Percentiles rank a stretch among this genome's conserved stretches.
Evolutionary conservation across 1,140 invertebrate species (phyloP).

Genomic region (Drosophila guanche): DNA sequence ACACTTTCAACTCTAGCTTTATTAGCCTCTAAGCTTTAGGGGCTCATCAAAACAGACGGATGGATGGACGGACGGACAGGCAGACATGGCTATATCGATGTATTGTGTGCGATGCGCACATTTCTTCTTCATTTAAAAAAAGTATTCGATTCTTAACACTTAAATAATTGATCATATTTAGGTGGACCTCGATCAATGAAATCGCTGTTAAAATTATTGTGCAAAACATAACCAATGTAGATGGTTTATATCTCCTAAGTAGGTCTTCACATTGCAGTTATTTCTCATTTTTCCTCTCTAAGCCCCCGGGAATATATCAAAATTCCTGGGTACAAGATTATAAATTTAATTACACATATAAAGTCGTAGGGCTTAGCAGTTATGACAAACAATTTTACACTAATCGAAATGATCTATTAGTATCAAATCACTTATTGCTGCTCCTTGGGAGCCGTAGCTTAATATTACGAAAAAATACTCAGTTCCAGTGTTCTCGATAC

Average conservation of each 20-base stretch:
- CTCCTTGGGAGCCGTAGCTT: conserved; percentile 79
- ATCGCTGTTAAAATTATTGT: conserved; percentile 29
- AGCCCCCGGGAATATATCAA: conserved; percentile 34
- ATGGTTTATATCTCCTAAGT: conserved; percentile 36
- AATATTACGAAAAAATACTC: conserved; percentile 77
- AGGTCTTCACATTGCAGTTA: conserved; percentile 51
- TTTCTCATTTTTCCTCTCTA: conserved; percentile 1
- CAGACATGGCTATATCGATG: too few species aligned
- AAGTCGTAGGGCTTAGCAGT: conserved; percentile 54
- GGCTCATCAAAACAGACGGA: too few species aligned
- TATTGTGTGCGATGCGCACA: too few species aligned
- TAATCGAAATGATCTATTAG: conserved; percentile 52
- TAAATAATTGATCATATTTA: conserved; percentile 1
- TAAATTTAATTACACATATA: conserved; percentile 29
- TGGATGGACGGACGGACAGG: too few species aligned
- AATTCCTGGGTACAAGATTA: conserved; percentile 19
- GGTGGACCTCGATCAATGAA: neutral
- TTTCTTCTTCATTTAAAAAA: conserved; percentile 22
- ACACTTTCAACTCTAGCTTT: too few species aligned
- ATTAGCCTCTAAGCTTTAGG: too few species aligned
- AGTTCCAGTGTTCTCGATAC: conserved; percentile 77
- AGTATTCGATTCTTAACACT: conserved; percentile 8
- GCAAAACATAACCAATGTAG: conserved; percentile 41
- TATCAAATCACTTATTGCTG: conserved; percentile 68
- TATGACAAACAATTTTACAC: conserved; percentile 75